phyloP scores from a whole-genome alignment of 2,113 vertebrate species.

The Anseranas semipalmata region DNA sequence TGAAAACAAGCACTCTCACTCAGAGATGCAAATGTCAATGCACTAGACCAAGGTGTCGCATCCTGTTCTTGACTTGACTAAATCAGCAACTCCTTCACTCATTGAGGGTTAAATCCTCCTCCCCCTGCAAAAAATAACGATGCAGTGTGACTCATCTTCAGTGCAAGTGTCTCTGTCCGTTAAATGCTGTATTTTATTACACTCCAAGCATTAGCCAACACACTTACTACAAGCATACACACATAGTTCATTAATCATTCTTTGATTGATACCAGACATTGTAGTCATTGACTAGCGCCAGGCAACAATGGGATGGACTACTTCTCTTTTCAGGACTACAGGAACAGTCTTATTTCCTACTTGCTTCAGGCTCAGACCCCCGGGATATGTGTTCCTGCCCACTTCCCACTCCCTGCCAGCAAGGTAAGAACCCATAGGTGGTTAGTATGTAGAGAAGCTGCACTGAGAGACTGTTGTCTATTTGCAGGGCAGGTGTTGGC shows the following conservation, averaged over 20 bases:
- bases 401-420: not conserved
- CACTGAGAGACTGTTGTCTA: not conserved
- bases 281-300: not conserved
- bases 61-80: conserved; percentile 50
- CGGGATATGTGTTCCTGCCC: not conserved
- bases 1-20: conserved; percentile 40
- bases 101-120: not conserved
- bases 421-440: not conserved
- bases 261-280: not conserved
- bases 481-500: not conserved
- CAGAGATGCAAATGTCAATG: conserved; percentile 37
- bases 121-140: not conserved
- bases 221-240: not conserved
- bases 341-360: not conserved
- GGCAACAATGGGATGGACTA: not conserved
- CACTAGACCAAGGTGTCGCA: not conserved
- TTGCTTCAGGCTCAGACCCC: not conserved
- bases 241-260: not conserved
- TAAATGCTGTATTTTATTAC: not conserved
- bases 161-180: not conserved
- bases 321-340: not conserved
- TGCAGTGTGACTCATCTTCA: not conserved
- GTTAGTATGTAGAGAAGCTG: not conserved
- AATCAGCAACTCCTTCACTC: conserved; percentile 11
- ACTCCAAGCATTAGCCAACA: not conserved